Evolutionary conservation across 2,113 vertebrate species (phyloP), one percentile per base, ranked within the genome.

Genomic region (Mus pahari): DNA sequence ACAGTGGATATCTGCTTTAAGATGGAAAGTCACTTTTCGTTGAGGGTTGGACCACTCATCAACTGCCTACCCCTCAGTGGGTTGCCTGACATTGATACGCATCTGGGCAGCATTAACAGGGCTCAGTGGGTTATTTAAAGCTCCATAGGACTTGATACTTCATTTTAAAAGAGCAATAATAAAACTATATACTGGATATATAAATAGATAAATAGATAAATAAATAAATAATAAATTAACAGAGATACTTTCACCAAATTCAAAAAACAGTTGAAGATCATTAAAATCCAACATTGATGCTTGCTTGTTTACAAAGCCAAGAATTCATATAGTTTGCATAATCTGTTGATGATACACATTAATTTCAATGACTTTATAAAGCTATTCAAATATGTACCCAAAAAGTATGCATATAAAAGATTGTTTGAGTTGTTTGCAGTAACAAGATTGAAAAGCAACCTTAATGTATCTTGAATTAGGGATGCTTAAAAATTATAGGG

Each of bases 211-310:
- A 90, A 73, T 92, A 77, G 92, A 94, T 90, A 90, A 71, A 55
- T 82, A 79, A 90, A 73, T 92, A 77, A 94, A 94, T 90, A 90
- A 71, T 71, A 53, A 82, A 82, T 77, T 62, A 58, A 48, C 26
- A 45, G 12, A 26, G 39, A 42, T 75, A 75, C 73, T 75, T 45
- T 75, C 24, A 48, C 24, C 73, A 74, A 9, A 45, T 28, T 75
- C 39, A 75, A 75, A 75, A 83, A 81, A 73, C 10, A 16, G 73
- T 73, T 39, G 16, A 90, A 82, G 36, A 36, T 66, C 45, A 50
- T 87, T 83, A 86, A 36, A 73, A 16, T 74, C 71, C 39, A 31
- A 42, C 28, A 33, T 6, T 36, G 68, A 0, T 83, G 19, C 45
- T 95, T 24, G 78, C 36, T 39, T 31, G 60, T 16, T 74, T 78